These are phyloP conservation scores for Scrobipalpa costella DNA, from an alignment of 2,888 invertebrate genomes.

Conservation along the genomic window DNA sequence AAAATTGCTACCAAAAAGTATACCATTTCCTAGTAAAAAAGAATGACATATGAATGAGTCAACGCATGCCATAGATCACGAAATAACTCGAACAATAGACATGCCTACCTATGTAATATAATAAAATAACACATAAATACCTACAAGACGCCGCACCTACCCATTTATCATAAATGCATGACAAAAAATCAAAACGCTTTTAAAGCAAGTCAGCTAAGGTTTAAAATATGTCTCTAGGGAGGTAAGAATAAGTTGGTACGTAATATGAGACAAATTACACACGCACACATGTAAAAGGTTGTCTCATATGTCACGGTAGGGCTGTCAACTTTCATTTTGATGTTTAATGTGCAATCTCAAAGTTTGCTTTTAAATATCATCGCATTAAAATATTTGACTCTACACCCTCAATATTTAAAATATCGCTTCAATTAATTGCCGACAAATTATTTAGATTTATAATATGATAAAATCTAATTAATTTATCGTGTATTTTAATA, in stretches of 20 bases:
- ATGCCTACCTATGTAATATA: constrained; percentile 32
- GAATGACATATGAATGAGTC: constrained; percentile 33
- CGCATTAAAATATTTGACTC: background rate
- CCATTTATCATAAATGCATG: constrained; percentile 34
- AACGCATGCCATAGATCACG: constrained; percentile 58
- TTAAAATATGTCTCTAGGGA: constrained; percentile 38
- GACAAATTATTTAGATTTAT: too few relatives aligned
- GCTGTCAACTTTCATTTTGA: constrained; percentile 9
- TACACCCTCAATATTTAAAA: background rate
- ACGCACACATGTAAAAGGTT: constrained; percentile 38
- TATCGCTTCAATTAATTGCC: too few relatives aligned
- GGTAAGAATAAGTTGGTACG: constrained; percentile 33
- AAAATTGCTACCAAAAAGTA: constrained; percentile 26
- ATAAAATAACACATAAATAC: background rate
- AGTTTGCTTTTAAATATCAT: too few relatives aligned
- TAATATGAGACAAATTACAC: constrained; percentile 51
- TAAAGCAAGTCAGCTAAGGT: constrained; percentile 39
- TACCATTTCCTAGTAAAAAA: constrained; percentile 56
- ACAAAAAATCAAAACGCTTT: constrained; percentile 8
- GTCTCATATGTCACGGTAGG: constrained; percentile 49
- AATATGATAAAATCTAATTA: too few relatives aligned
- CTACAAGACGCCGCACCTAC: constrained; percentile 49
- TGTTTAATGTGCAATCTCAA: background rate
- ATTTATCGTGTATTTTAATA: too few relatives aligned
- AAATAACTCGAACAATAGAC: constrained; percentile 34